Percentiles rank a stretch among this genome's conserved stretches.
These are phyloP conservation scores for Ageneiosus marmoratus DNA, from an alignment of 2,113 vertebrate species.

Conservation along the genomic window DNA sequence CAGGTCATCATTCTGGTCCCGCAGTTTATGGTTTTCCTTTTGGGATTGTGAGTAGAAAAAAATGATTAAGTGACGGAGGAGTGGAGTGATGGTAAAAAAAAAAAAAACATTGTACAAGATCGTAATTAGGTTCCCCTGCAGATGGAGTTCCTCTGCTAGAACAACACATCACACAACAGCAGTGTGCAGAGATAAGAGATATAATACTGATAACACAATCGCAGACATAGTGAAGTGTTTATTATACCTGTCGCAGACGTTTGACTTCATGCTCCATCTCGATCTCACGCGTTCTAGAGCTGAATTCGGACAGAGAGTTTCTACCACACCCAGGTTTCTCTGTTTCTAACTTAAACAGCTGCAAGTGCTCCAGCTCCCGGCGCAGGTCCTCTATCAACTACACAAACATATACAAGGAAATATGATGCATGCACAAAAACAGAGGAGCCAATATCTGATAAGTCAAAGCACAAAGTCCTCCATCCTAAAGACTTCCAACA, in stretches of 20 bases:
- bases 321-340: constrained; percentile 83
- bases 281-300: constrained; percentile 83
- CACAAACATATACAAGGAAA: not conserved
- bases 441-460: not conserved
- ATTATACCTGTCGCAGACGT: constrained; percentile 87
- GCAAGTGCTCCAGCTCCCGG: constrained; percentile 90
- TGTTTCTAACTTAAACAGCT: constrained; percentile 90
- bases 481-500: not conserved
- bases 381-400: constrained; percentile 93
- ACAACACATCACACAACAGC: not conserved
- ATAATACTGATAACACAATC: not conserved
- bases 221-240: not conserved
- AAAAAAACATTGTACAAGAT: too few species aligned
- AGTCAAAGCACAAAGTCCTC: not conserved
- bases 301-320: constrained; percentile 81
- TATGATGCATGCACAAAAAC: not conserved
- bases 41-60: not conserved
- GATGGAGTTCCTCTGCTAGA: too few species aligned
- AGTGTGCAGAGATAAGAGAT: not conserved
- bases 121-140: not conserved
- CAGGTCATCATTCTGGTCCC: constrained; percentile 95
- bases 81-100: too few species aligned
- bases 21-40: constrained; percentile 93
- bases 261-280: constrained; percentile 94
- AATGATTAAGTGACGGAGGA: not conserved